Evolutionary conservation across 2,113 vertebrate genomes (phyloP).

Genomic region (Cryptomyrus ogoouensis): DNA sequence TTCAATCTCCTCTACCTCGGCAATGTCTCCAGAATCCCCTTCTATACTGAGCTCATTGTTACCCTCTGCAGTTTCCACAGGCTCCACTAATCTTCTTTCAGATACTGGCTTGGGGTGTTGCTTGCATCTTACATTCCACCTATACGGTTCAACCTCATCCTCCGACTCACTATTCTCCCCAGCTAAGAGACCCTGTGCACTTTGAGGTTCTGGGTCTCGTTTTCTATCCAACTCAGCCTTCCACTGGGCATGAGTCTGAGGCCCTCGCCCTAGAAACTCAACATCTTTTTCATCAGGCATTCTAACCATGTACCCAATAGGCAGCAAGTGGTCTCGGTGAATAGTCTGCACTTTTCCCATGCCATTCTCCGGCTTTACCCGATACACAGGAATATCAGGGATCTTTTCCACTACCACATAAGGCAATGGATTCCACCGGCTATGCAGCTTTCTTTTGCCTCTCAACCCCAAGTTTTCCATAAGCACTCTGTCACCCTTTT

Average conservation of each 20-base stretch:
- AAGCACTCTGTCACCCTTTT: neutral
- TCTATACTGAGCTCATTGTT: neutral
- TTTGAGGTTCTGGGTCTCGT: neutral
- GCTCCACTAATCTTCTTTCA: neutral
- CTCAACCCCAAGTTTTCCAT: too few species aligned
- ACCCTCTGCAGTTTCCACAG: neutral
- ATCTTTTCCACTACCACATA: too few species aligned
- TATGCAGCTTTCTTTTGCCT: too few species aligned
- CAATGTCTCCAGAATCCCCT: neutral
- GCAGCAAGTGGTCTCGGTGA: neutral
- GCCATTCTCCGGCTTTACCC: too few species aligned
- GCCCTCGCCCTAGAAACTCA: neutral
- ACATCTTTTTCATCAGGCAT: neutral
- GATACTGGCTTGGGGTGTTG: neutral
- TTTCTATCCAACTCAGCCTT: neutral
- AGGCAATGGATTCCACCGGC: too few species aligned
- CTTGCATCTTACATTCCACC: neutral
- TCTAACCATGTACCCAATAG: neutral
- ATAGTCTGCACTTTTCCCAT: neutral
- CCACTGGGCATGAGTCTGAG: neutral
- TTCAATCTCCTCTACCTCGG: neutral
- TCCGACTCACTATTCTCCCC: neutral
- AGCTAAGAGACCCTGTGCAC: neutral
- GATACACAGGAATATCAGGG: too few species aligned
- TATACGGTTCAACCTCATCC: neutral